Evolutionary conservation across 2,113 vertebrate genomes (phyloP).

Genomic region (Antennarius striatus): DNA sequence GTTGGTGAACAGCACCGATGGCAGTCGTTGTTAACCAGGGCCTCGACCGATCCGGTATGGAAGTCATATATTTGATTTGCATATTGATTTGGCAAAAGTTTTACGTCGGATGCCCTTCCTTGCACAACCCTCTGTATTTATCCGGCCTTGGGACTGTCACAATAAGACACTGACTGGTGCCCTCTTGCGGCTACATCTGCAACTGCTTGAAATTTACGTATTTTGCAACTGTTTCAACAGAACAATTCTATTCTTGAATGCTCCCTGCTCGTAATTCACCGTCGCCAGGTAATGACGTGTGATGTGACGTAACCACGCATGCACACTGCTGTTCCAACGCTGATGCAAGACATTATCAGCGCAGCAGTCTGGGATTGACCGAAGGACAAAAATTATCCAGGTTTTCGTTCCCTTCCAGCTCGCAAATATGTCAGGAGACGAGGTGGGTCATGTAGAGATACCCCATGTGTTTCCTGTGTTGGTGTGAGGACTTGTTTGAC

Average conservation of each 20-base stretch:
- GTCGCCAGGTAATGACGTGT: slow-evolving; percentile 50
- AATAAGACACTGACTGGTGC: no score
- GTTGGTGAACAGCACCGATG: no score
- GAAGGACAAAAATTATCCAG: slow-evolving; percentile 18
- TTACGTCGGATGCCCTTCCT: no score
- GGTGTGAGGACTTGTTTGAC: neutral
- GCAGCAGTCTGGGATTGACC: slow-evolving; percentile 26
- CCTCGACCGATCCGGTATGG: no score
- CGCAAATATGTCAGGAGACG: slow-evolving; percentile 82
- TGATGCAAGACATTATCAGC: slow-evolving; percentile 77
- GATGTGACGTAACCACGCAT: slow-evolving; percentile 44
- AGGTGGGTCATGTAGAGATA: slow-evolving; percentile 58
- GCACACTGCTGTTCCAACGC: slow-evolving; percentile 52
- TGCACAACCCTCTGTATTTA: no score
- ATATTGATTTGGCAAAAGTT: no score
- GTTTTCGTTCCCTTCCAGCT: neutral
- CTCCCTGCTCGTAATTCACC: neutral
- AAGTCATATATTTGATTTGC: no score
- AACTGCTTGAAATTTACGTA: neutral
- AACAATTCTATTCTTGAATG: slow-evolving; percentile 25
- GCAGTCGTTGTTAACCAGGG: no score
- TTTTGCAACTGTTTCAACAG: neutral
- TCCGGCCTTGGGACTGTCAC: no score
- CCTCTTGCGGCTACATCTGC: no score
- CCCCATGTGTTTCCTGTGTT: fast-evolving